Base-by-base conservation (phyloP, 2,113 vertebrate genomes). In the Heterochromis multidens region DNA sequence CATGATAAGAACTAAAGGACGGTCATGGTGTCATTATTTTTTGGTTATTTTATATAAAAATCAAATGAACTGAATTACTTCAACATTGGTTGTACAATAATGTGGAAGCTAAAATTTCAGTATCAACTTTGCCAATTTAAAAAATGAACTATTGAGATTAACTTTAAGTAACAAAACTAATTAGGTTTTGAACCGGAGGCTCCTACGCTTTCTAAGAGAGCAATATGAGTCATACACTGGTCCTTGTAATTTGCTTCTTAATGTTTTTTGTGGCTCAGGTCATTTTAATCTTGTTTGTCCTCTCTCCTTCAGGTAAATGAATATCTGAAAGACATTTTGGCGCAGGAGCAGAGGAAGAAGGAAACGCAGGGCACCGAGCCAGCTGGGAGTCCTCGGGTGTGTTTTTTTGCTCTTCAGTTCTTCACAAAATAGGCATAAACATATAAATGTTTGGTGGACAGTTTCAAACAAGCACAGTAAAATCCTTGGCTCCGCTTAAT, bases 241-340 rank as follows among this genome's bases (percentile, higher is more conserved):
- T 63, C 17, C 46, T 57, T 77, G 35, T 81, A 49, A 25, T 65
- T 80, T 27, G 10, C 43, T 10, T 33, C 40, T 40, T 80, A 79
- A 56, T 56, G 37, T 23, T 49, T 29, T 27, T 70, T 80, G 33
- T 54, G 21, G 19, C 23, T 59, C 7, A 8, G 5, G 40, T 29
- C 37, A 79, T 27, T 33, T 63, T 23, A 60, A 78, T 67, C 13
- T 58, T 59, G 63, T 61, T 77, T 84, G 78, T 49, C 33, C 12
- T 81, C 29, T 29, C 1, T 74, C 49, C 84, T 77, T 65, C 67
- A 99, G 99, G 97, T 99, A 54, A 99, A 98, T 62, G 98, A 99
- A 84, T 97, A 98, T 89, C 95, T 99, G 91, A 99, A 98, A 93
- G 97, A 98, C 80, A 95, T 97, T 67, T 94, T 98, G 93, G 95